phyloP scores from a whole-genome alignment of 23 tunicate species.

The Phallusia fumigata region DNA sequence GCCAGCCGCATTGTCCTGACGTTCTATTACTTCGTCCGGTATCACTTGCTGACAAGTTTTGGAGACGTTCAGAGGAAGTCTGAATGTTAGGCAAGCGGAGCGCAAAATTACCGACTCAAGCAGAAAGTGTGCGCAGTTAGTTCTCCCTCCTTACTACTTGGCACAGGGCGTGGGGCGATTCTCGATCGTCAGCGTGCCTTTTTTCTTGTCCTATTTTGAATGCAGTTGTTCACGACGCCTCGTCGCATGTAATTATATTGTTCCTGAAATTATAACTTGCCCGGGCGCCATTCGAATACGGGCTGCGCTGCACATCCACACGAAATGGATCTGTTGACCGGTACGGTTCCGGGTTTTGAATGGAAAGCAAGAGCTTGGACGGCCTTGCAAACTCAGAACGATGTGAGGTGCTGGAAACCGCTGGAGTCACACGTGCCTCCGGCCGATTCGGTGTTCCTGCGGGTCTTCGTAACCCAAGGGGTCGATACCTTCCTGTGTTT shows the following conservation, averaged over 20 bases:
- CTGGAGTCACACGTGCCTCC: background rate
- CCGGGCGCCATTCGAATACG: background rate
- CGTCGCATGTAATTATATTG: background rate
- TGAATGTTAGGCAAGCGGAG: background rate
- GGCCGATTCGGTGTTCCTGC: background rate
- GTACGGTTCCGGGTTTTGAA: background rate
- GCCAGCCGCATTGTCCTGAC: background rate
- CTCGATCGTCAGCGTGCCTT: too few relatives aligned
- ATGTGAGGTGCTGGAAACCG: background rate
- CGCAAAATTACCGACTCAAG: constrained; percentile 7
- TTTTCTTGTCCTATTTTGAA: too few relatives aligned
- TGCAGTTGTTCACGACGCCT: background rate
- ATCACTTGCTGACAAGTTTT: constrained; percentile 14
- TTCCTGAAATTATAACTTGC: background rate
- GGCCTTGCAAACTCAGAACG: background rate
- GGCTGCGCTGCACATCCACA: background rate
- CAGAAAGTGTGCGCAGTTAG: background rate
- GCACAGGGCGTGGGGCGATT: background rate
- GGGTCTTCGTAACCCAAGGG: background rate
- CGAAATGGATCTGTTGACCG: background rate
- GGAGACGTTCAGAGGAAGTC: constrained; percentile 3
- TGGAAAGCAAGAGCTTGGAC: background rate
- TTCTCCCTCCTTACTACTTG: background rate
- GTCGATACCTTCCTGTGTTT: background rate
- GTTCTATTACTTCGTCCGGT: constrained; percentile 9